These are phyloP conservation scores for Epinotia nisella DNA, from an alignment of 2,888 invertebrate genomes.

Conservation along the genomic window DNA sequence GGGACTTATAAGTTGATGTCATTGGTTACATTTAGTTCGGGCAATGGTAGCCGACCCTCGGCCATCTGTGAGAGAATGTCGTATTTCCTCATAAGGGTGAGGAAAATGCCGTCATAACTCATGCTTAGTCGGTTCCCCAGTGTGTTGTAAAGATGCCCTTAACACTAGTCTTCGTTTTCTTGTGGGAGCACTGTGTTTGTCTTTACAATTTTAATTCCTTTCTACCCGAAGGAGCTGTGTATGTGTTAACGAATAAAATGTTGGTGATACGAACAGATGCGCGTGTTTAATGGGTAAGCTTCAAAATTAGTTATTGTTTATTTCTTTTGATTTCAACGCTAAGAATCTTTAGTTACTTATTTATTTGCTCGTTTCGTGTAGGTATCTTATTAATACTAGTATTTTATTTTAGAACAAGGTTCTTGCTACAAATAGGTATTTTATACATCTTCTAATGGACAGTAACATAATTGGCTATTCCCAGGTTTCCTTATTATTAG, in stretches of 20 bases:
- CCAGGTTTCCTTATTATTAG: too few relatives aligned
- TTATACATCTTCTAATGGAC: too few relatives aligned
- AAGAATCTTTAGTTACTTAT: too few relatives aligned
- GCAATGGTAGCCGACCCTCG: conserved; percentile 62
- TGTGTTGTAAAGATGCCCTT: conserved; percentile 83
- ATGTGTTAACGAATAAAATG: neutral
- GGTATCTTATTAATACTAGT: too few relatives aligned
- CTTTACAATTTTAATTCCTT: conserved; percentile 57
- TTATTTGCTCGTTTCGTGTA: too few relatives aligned
- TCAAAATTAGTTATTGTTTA: too few relatives aligned
- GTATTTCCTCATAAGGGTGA: conserved; percentile 84
- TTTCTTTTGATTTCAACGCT: too few relatives aligned
- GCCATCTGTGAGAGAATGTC: conserved; percentile 73
- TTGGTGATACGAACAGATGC: neutral
- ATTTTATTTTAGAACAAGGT: too few relatives aligned
- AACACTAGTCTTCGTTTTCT: conserved; percentile 83
- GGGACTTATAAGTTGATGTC: conserved; percentile 30
- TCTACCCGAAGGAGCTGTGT: conserved; percentile 48
- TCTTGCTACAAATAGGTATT: too few relatives aligned
- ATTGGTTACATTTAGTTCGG: conserved; percentile 60
- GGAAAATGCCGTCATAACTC: conserved; percentile 82
- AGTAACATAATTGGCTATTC: too few relatives aligned
- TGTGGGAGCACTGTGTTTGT: conserved; percentile 67
- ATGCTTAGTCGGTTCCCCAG: conserved; percentile 79
- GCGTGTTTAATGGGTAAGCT: too few relatives aligned